Base-by-base conservation (phyloP, 2,113 vertebrate species). In the Colaptes auratus region DNA sequence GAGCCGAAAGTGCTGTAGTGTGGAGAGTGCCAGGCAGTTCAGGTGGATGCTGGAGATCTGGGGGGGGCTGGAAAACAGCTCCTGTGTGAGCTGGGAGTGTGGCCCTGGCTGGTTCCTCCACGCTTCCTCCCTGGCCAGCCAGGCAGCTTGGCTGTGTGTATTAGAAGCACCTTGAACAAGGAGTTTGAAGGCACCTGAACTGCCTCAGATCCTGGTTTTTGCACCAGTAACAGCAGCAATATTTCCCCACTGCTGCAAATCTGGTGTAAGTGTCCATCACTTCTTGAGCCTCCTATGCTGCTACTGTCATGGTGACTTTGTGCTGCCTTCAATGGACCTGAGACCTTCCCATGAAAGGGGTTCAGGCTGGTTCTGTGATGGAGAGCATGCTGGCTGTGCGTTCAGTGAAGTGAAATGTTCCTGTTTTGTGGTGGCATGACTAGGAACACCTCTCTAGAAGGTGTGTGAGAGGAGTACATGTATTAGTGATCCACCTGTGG, bases 91-190 rank as follows among this genome's bases (percentile, higher is more conserved):
- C 25, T 33, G 48, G 33, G 23, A 56, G 23, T 25, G 1, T 7
- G 35, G 25, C 8, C 35, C 24, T 52, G 25, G 18, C 42, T 61
- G 58, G 33, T 27, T 88, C 13, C 27, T 71, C 53, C 1, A 1
- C 3, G 8, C 25, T 74, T 59, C 1, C 44, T 30, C 24, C 61
- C 24, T 67, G 70, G 27, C 6, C 33, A 42, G 0, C 5, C 0
- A 0, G 10, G 9, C 0, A 3, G 1, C 56, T 59, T 55, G 42
- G 27, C n/a, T 52, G 4, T 5, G 44, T 0, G 0, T 30, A 5
- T 10, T 66, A 70, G 46, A 59, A 61, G 8, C 5, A 27, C 15
- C 18, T 1, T 0, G 7, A 18, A 12, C 15, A 48, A 48, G 15
- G 44, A 31, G 25, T 23, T 17, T 69, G 71, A 39, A 46, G 64